Evolutionary conservation across 2,888 invertebrate species (phyloP).

Genomic region (Microdon myrmicae): DNA sequence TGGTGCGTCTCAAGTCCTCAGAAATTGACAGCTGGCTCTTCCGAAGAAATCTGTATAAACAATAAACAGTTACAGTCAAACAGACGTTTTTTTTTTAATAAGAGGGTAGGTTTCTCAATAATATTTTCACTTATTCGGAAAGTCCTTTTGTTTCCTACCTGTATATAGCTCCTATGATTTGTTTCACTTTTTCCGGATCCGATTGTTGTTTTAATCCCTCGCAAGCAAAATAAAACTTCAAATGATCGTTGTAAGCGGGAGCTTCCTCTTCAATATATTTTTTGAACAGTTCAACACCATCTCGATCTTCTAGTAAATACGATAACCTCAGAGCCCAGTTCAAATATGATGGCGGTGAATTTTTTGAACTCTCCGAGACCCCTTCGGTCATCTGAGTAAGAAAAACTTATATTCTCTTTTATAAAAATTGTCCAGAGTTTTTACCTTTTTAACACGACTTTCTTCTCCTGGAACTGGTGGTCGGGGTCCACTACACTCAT

Average conservation of each 20-base stretch:
- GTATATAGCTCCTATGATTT: constrained; percentile 86
- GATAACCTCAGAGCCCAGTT: constrained; percentile 90
- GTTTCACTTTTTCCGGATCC: constrained; percentile 76
- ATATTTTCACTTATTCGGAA: neutral
- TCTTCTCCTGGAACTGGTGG: constrained; percentile 85
- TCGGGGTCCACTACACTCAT: constrained; percentile 73
- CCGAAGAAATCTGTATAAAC: constrained; percentile 76
- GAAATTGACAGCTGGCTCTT: constrained; percentile 85
- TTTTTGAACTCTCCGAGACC: constrained; percentile 64
- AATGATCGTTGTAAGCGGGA: constrained; percentile 79
- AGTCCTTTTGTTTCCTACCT: constrained; percentile 69
- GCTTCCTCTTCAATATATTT: constrained; percentile 84
- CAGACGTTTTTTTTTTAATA: neutral
- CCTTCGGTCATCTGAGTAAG: constrained; percentile 66
- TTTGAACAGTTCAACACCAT: constrained; percentile 89
- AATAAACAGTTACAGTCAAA: neutral
- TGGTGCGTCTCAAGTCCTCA: constrained; percentile 81
- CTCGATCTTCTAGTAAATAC: constrained; percentile 86
- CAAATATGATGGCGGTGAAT: constrained; percentile 77
- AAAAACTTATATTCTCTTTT: neutral
- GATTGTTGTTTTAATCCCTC: constrained; percentile 84
- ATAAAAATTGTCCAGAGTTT: neutral
- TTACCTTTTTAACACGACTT: constrained; percentile 66
- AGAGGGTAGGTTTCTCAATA: neutral
- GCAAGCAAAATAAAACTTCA: constrained; percentile 95